Evolutionary conservation across 2,113 vertebrate genomes (phyloP), one percentile per base, ranked within the genome.

Genomic region (Malurus elegans): DNA sequence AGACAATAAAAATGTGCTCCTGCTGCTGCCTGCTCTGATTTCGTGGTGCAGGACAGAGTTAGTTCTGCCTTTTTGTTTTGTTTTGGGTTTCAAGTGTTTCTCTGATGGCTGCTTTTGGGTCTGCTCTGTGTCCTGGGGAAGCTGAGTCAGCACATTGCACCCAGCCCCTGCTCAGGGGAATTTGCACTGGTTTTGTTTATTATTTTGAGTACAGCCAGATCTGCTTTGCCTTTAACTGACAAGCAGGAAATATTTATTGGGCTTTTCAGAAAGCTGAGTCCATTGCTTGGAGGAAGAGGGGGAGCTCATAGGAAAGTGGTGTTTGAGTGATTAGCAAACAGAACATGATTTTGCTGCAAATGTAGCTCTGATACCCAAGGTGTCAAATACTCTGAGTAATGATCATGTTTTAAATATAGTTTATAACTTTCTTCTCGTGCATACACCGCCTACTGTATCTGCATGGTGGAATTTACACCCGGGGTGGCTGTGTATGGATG

Each of bases 321-420:
- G 0, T n/a, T 86, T 32, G 71, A 89, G 36, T 36, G 86, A 82
- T 92, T 42, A 88, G 62, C 73, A 96, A 96, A 61, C 56, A 44
- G 51, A 90, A 26, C 45, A 17, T 5, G 70, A 70, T 86, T 92
- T 75, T n/a, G 34, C 34, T 74, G 79, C 69, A 76, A 79, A 85
- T 25, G 24, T 14, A 75, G 64, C 72, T 96, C 88, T 86, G 70
- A 66, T 96, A 40, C 32, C 32, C 5, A 53, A 88, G 58, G 58
- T 94, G 92, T 95, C 93, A 92, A 80, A 88, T 62, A 18, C 36
- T 95, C 74, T 84, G 91, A 91, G 73, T 82, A 90, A 93, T 51
- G 51, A 94, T 93, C 26, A 2, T 40, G 61, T 28, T 94, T 96
- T 95, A 96, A 94, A 92, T 96, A 90, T 32, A 89, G 86, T 85